Evolutionary conservation across 2,797 vertebrate genomes (phyloP).

Genomic region (Gallinago nigripennis): DNA sequence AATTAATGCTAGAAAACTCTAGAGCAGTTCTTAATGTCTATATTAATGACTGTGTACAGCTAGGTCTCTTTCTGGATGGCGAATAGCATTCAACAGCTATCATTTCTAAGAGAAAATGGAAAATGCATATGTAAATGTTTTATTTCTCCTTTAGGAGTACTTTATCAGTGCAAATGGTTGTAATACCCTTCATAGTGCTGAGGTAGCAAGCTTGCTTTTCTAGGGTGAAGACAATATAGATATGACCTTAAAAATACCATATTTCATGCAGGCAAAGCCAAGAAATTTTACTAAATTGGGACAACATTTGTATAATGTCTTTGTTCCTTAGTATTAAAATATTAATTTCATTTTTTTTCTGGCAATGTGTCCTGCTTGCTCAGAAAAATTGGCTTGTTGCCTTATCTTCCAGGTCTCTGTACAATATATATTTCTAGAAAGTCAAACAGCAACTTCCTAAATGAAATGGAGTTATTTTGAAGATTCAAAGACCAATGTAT

Average conservation of each 20-base stretch:
- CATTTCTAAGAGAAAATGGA: not conserved
- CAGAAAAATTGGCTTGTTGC: not conserved
- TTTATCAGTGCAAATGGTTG: not conserved
- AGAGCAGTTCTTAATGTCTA: not conserved
- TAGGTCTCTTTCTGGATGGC: not conserved
- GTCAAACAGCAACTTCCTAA: not conserved
- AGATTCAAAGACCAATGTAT: not conserved
- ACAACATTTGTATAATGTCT: not conserved
- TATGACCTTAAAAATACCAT: not conserved
- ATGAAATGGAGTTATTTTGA: not conserved
- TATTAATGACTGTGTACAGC: not conserved
- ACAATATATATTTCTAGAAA: not conserved
- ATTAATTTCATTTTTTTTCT: not conserved
- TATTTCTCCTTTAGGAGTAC: not conserved
- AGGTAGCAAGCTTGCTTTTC: not conserved
- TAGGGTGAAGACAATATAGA: not conserved
- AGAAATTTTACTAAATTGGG: not conserved
- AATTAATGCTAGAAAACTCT: not conserved
- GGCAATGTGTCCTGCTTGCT: not conserved
- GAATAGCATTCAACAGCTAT: not conserved
- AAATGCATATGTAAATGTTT: not conserved
- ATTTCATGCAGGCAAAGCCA: not conserved
- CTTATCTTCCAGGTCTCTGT: not conserved
- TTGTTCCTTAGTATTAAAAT: not conserved
- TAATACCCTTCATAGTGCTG: not conserved